Conservation (phyloP, 2,113 vertebrate species). For the Cottus gobio region DNA sequence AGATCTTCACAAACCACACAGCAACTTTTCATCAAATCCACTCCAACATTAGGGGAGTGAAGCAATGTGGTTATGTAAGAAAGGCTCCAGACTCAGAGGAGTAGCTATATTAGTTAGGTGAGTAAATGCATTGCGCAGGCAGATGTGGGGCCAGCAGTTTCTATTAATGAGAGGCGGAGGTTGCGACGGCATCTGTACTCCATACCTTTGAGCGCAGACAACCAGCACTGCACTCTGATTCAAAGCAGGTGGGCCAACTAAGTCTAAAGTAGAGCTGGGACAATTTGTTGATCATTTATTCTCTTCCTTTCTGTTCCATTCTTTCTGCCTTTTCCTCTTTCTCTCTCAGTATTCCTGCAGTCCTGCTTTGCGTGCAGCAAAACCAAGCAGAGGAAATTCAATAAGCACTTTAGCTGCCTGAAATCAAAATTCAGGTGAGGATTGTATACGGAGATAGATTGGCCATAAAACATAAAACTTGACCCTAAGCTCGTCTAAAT, state of each 20-base stretch:
- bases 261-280: constrained; percentile 60
- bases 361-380: constrained; percentile 57
- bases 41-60: constrained; percentile 35
- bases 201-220: constrained; percentile 63
- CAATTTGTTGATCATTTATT: constrained; percentile 59
- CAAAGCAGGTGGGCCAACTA: constrained; percentile 73
- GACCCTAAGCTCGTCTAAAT: constrained; percentile 34
- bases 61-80: constrained; percentile 60
- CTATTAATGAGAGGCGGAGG: constrained; percentile 47
- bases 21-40: constrained; percentile 49
- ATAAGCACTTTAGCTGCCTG: constrained; percentile 56
- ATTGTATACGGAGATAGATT: constrained; percentile 35
- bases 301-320: constrained; percentile 7
- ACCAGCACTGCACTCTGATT: constrained; percentile 58
- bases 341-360: constrained; percentile 3
- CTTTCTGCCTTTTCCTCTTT: not conserved
- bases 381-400: constrained; percentile 68
- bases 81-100: constrained; percentile 32
- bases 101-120: constrained; percentile 1
- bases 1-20: constrained; percentile 45
- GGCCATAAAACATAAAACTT: constrained; percentile 27
- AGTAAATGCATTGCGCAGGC: constrained; percentile 40
- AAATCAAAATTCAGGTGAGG: constrained; percentile 55
- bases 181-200: constrained; percentile 65
- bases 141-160: constrained; percentile 55